These are phyloP conservation scores for Drepana arcuata DNA, from an alignment of 1,140 invertebrate species.

Conservation along the genomic window DNA sequence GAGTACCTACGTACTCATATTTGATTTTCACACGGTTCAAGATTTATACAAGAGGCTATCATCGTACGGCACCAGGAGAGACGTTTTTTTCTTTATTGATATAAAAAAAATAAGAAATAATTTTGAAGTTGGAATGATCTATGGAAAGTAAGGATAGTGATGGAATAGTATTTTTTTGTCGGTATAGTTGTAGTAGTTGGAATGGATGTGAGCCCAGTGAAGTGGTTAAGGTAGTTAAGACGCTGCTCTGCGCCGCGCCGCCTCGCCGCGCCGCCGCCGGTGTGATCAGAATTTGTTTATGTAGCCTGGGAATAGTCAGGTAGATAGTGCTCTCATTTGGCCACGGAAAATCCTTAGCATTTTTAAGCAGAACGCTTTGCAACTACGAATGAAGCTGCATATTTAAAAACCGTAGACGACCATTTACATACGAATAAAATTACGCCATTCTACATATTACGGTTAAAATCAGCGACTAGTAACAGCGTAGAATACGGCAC, in stretches of 20 bases:
- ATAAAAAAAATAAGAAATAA: no score
- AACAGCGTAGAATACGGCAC: slow-evolving; percentile 17
- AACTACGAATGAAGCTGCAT: slow-evolving; percentile 58
- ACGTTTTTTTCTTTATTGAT: no score
- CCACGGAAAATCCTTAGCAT: slow-evolving; percentile 55
- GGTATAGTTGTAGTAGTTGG: no score
- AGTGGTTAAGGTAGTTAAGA: slow-evolving; percentile 5
- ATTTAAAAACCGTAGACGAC: slow-evolving; percentile 32
- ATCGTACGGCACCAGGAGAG: no score
- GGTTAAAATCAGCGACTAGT: slow-evolving; percentile 17
- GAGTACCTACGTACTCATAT: slow-evolving; percentile 6
- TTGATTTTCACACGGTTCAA: slow-evolving; percentile 19
- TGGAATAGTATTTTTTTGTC: no score
- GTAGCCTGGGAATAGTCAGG: slow-evolving; percentile 54
- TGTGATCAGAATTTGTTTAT: slow-evolving; percentile 68
- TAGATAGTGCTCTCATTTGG: slow-evolving; percentile 53
- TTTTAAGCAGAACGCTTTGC: slow-evolving; percentile 55
- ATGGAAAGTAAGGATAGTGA: no score
- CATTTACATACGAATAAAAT: slow-evolving; percentile 52
- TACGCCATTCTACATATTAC: slow-evolving; percentile 31
- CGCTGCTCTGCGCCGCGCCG: slow-evolving; percentile 19
- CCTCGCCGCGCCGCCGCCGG: slow-evolving; percentile 20
- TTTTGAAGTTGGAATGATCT: no score
- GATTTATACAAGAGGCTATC: no score
- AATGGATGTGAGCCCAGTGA: no score